Conservation (phyloP, 2,888 invertebrate species). For the Zygaena filipendulae region DNA sequence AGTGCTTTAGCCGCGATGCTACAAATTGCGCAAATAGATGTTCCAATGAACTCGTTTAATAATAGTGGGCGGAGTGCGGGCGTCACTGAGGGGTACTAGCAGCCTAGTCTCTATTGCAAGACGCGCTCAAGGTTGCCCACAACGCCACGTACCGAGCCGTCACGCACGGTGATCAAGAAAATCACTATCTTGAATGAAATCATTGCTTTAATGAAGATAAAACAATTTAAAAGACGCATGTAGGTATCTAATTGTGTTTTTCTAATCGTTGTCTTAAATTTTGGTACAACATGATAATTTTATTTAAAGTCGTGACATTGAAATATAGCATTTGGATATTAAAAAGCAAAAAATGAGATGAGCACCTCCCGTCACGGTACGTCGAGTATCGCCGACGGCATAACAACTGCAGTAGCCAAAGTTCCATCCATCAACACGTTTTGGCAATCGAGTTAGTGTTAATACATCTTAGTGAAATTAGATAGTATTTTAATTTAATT, state of each 20-base stretch:
- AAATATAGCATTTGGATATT: slow-evolving; percentile 30
- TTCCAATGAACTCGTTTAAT: slow-evolving; percentile 68
- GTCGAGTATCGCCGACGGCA: slow-evolving; percentile 32
- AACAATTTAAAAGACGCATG: too few relatives aligned
- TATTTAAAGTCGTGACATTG: slow-evolving; percentile 38
- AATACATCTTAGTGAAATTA: too few relatives aligned
- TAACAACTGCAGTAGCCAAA: too few relatives aligned
- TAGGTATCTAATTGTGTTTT: too few relatives aligned
- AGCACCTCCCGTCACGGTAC: slow-evolving; percentile 33
- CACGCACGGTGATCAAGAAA: slow-evolving; percentile 30
- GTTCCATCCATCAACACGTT: too few relatives aligned
- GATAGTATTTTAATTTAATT: too few relatives aligned
- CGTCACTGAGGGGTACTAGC: slow-evolving; percentile 35
- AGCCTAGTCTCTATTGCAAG: slow-evolving; percentile 27
- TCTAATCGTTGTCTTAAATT: slow-evolving; percentile 18
- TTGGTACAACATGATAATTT: slow-evolving; percentile 14
- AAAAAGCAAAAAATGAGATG: too few relatives aligned
- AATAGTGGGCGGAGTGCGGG: slow-evolving; percentile 61
- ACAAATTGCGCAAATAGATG: slow-evolving; percentile 67
- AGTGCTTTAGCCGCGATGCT: slow-evolving; percentile 53
- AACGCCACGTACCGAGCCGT: slow-evolving; percentile 25
- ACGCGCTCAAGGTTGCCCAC: slow-evolving; percentile 42
- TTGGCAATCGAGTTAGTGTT: too few relatives aligned
- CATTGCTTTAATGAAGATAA: too few relatives aligned
- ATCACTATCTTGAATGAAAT: slow-evolving; percentile 29